These are phyloP conservation scores for Aspiorhynchus laticeps DNA, from an alignment of 2,113 vertebrate genomes.

Conservation along the genomic window DNA sequence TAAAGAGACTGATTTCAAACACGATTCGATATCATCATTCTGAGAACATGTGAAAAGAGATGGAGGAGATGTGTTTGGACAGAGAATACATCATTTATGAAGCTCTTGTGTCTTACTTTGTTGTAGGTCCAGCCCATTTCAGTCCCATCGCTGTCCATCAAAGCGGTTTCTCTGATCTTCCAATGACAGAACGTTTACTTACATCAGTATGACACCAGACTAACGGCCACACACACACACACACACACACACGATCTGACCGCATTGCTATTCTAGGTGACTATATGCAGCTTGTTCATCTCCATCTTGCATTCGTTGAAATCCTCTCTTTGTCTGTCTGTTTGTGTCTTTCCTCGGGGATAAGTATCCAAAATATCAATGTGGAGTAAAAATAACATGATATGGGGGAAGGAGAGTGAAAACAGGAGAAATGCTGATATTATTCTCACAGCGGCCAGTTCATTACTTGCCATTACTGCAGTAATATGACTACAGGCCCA, in stretches of 20 bases:
- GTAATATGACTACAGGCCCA: neutral
- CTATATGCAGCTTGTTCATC: neutral
- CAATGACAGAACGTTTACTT: neutral
- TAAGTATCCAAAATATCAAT: slow-evolving; percentile 3
- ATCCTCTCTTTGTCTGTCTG: neutral
- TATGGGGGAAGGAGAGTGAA: neutral
- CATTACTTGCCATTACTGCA: neutral
- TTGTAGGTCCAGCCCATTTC: neutral
- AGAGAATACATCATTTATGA: neutral
- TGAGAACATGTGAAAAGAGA: neutral
- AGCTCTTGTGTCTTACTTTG: neutral
- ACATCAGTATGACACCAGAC: neutral
- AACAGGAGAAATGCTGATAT: neutral
- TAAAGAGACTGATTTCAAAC: neutral
- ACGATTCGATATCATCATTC: neutral
- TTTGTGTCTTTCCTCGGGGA: neutral
- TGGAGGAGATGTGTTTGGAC: neutral
- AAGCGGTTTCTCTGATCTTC: neutral
- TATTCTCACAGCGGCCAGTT: neutral
- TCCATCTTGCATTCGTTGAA: neutral
- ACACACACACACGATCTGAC: neutral
- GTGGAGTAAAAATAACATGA: neutral
- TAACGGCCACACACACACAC: neutral
- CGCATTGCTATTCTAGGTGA: neutral
- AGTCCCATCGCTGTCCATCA: neutral